These are phyloP conservation scores for Drosophila sp. DNA, from an alignment of 1,140 invertebrate species.

Conservation along the genomic window DNA sequence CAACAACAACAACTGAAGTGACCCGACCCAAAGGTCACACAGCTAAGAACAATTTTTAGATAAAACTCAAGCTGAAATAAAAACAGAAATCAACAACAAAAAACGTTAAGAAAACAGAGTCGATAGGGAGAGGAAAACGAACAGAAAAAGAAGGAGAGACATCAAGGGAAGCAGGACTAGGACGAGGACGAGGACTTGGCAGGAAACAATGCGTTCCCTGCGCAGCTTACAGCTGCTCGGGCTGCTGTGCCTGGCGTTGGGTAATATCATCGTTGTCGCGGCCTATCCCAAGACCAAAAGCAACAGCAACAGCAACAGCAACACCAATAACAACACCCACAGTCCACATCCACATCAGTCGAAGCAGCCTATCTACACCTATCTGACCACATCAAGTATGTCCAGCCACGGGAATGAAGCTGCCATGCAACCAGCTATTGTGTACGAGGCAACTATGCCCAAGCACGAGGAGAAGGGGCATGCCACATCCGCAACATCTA, in stretches of 20 bases:
- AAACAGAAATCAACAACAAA: slow-evolving; percentile 45
- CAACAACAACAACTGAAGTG: background rate
- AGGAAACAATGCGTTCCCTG: slow-evolving; percentile 62
- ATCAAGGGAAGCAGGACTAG: slow-evolving; percentile 6
- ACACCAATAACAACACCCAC: slow-evolving; percentile 32
- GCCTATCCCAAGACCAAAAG: slow-evolving; percentile 54
- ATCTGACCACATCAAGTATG: slow-evolving; percentile 73
- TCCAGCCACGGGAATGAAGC: slow-evolving; percentile 53
- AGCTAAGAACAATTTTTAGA: slow-evolving; percentile 61
- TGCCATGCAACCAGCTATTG: slow-evolving; percentile 65
- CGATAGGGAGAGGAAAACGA: background rate
- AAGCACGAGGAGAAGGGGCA: slow-evolving; percentile 42
- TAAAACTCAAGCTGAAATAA: slow-evolving; percentile 57
- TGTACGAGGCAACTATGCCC: slow-evolving; percentile 67
- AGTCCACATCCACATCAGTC: slow-evolving; percentile 44
- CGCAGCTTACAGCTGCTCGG: slow-evolving; percentile 44
- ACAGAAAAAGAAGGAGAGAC: slow-evolving; percentile 17
- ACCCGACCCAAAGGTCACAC: slow-evolving; percentile 24
- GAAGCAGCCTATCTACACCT: slow-evolving; percentile 57
- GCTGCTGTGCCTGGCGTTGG: slow-evolving; percentile 50
- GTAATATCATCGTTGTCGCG: slow-evolving; percentile 7
- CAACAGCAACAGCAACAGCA: slow-evolving; percentile 41
- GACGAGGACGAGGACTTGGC: slow-evolving; percentile 14
- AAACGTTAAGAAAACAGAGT: slow-evolving; percentile 2
- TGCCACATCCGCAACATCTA: background rate